These are phyloP conservation scores for Glyphotaelius pellucidus DNA, from an alignment of 2,888 invertebrate species.

Conservation along the genomic window DNA sequence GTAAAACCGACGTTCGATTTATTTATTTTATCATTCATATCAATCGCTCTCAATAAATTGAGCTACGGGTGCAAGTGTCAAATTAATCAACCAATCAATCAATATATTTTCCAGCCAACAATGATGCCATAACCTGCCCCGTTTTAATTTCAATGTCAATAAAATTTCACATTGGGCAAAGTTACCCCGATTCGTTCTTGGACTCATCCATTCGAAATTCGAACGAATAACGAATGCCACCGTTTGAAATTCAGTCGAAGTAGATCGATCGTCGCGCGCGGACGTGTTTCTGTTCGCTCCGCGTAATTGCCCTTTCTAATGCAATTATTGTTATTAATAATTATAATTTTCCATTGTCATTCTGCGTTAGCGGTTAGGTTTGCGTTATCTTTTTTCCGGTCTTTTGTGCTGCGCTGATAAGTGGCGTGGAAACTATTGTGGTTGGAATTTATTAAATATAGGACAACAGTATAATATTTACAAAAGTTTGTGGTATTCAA, in stretches of 20 bases:
- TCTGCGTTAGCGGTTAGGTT: background rate
- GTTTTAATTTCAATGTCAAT: too few species aligned
- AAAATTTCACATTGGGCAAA: background rate
- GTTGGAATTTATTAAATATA: background rate
- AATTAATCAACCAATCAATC: background rate
- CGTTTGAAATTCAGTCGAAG: conserved; percentile 36
- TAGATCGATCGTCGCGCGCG: conserved; percentile 10
- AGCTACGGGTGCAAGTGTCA: background rate
- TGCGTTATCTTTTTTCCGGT: background rate
- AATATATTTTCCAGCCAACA: background rate
- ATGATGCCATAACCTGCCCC: too few species aligned
- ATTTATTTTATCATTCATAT: background rate
- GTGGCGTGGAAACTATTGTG: background rate
- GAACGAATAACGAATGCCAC: conserved; percentile 35
- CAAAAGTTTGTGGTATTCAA: background rate
- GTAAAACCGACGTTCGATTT: background rate
- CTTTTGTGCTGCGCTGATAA: background rate
- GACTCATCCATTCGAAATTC: background rate
- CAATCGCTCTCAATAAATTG: background rate
- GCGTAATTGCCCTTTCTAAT: background rate
- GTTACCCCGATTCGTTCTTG: background rate
- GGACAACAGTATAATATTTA: background rate
- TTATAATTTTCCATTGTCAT: background rate
- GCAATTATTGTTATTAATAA: background rate
- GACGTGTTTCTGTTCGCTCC: conserved; percentile 29